Evolutionary conservation across 2,113 vertebrate species (phyloP), one percentile per base, ranked within the genome.

Genomic region (Hiodon tergisus): DNA sequence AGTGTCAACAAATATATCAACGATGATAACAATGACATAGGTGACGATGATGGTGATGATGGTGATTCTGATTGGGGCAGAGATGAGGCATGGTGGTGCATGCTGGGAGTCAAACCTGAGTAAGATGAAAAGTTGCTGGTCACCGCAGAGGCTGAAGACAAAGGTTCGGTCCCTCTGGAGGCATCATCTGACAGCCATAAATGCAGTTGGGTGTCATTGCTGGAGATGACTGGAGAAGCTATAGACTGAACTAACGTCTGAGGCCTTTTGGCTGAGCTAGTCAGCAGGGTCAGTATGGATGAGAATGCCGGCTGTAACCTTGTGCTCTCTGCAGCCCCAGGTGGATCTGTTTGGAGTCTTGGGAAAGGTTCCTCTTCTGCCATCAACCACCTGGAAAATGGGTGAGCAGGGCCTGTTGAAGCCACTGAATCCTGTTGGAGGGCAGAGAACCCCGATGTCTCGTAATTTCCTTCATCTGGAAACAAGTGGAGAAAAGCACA

Each of bases 61-160:
- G 5, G 47, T 10, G 31, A 17, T 78, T 77, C 76, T 71, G 83
- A 76, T 16, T 81, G 82, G 73, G 71, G 74, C 48, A 75, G 71
- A 77, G 83, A 76, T 72, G 81, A 78, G 54, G 81, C 47, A 62
- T 84, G 73, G 69, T 74, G 81, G 82, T 86, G 90, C 89, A 85
- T 86, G 80, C 85, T 85, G 71, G 71, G 84, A 85, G 83, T 89
- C 94, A 94, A 91, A 98, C 96, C 95, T 97, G 95, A 90, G 82
- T 80, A 77, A 69, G 87, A 80, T 16, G 86, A 82, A 76, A 72
- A 73, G 86, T 81, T 77, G 87, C 79, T 76, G 74, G 81, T 85
- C 81, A 80, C 86, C 81, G 81, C 84, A 61, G 83, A 81, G 77
- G 76, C 70, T 66, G 81, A 72, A 57, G 80, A 81, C 0, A 71